Conservation (phyloP, 2,888 invertebrate genomes). For the Bibio marci region DNA sequence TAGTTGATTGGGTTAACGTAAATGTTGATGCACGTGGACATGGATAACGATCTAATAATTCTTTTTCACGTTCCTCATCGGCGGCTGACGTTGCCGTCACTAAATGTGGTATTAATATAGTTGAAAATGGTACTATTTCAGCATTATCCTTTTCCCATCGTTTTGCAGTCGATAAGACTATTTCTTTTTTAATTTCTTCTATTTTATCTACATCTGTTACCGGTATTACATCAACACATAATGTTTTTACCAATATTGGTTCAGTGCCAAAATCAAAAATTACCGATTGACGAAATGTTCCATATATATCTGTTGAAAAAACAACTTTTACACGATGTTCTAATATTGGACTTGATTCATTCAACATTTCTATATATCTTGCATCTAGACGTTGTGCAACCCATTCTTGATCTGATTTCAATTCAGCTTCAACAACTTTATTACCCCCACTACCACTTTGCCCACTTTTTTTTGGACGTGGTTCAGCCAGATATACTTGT, state of each 20-base stretch:
- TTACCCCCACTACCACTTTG: constrained; percentile 4
- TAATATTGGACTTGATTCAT: constrained; percentile 15
- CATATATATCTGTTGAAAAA: constrained; percentile 55
- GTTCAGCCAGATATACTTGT: constrained; percentile 25
- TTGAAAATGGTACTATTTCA: constrained; percentile 34
- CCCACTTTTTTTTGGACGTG: constrained; percentile 11
- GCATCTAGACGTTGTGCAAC: constrained; percentile 18
- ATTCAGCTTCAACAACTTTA: constrained; percentile 21
- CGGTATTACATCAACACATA: constrained; percentile 62
- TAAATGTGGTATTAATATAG: constrained; percentile 35
- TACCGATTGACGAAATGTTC: constrained; percentile 58
- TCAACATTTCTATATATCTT: constrained; percentile 8
- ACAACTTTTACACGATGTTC: constrained; percentile 35
- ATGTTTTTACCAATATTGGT: constrained; percentile 43
- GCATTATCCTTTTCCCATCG: constrained; percentile 41
- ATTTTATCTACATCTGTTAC: constrained; percentile 45
- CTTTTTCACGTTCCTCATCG: constrained; percentile 34
- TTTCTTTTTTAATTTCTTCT: constrained; percentile 43
- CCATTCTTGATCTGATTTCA: constrained; percentile 38
- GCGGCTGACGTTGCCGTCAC: constrained; percentile 29
- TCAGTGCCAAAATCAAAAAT: constrained; percentile 56
- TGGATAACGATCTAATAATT: constrained; percentile 42
- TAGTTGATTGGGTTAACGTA: constrained; percentile 46
- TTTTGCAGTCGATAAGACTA: constrained; percentile 41
- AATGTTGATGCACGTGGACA: constrained; percentile 48